Percentiles rank a stretch among this genome's conserved stretches.
These are phyloP conservation scores for Lophochroa leadbeateri DNA, from an alignment of 2,113 vertebrate species.

Conservation along the genomic window DNA sequence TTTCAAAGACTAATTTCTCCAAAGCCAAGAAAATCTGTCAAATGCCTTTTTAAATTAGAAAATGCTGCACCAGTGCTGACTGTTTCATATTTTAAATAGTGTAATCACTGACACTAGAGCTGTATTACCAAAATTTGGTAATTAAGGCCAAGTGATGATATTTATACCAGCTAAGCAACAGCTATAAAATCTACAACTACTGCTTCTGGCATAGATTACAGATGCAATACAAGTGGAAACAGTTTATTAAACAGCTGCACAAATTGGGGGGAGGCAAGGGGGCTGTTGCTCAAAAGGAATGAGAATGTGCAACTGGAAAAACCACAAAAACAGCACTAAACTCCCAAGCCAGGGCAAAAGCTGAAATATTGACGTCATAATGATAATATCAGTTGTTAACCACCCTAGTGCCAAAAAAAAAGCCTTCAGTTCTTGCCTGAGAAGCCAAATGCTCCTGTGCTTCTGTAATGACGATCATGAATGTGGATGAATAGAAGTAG, in stretches of 20 bases:
- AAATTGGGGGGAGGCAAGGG: not conserved
- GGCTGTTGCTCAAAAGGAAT: not conserved
- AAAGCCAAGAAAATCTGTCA: not conserved
- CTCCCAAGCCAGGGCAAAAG: not conserved
- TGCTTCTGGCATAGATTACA: not conserved
- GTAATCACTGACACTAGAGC: not conserved
- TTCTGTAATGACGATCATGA: not conserved
- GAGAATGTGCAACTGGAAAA: constrained; percentile 2
- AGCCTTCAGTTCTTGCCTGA: not conserved
- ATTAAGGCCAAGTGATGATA: not conserved
- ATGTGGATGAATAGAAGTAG: not conserved
- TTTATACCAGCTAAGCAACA: not conserved
- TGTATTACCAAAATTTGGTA: not conserved
- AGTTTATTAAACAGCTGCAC: constrained; percentile 54
- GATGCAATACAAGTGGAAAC: constrained; percentile 22
- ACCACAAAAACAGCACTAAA: not conserved
- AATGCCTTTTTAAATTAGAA: not conserved
- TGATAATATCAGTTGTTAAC: not conserved
- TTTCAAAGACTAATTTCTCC: not conserved
- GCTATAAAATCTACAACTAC: not conserved
- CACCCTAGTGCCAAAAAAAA: not conserved
- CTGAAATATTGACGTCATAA: not conserved
- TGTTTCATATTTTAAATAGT: not conserved
- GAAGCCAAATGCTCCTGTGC: not conserved
- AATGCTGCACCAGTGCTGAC: not conserved